A percentile compares a stretch with the other conserved stretches of the same genome.
Conservation (phyloP, 2,888 invertebrate species). For the Ariolimax columbianus region DNA sequence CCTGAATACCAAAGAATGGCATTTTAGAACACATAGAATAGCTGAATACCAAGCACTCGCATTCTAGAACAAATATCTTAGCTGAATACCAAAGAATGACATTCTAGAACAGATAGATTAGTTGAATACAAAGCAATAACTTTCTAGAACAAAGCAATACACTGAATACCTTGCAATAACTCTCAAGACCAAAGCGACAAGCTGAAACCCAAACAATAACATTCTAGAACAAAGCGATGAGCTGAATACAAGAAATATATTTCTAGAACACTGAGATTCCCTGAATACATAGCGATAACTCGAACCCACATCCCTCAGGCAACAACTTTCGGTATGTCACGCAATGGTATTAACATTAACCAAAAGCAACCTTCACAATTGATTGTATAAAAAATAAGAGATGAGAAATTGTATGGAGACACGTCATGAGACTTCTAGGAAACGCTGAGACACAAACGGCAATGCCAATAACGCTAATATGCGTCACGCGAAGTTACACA, state of each 20-base stretch:
- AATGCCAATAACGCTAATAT: slow-evolving; percentile 3
- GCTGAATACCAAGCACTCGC: background rate
- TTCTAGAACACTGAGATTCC: too few species aligned
- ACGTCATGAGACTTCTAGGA: background rate
- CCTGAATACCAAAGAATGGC: background rate
- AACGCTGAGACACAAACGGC: background rate
- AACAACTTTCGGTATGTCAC: too few species aligned
- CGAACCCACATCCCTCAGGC: too few species aligned
- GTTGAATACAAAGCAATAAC: background rate
- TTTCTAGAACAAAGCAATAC: background rate
- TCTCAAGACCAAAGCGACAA: background rate
- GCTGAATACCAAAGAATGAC: background rate
- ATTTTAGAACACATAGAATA: too few species aligned
- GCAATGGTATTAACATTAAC: too few species aligned
- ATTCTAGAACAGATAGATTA: too few species aligned
- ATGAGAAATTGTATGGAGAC: background rate
- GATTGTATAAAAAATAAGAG: too few species aligned
- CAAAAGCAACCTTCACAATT: too few species aligned
- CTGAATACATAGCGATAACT: background rate
- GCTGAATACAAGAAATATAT: too few species aligned
- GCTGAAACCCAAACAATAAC: background rate
- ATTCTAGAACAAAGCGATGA: background rate
- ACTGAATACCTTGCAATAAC: background rate
- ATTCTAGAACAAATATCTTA: too few species aligned
- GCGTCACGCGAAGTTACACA: background rate